Percentiles rank a stretch among this genome's conserved stretches.
phyloP scores from a whole-genome alignment of 2,888 invertebrate species.

The Pegoplata infirma region DNA sequence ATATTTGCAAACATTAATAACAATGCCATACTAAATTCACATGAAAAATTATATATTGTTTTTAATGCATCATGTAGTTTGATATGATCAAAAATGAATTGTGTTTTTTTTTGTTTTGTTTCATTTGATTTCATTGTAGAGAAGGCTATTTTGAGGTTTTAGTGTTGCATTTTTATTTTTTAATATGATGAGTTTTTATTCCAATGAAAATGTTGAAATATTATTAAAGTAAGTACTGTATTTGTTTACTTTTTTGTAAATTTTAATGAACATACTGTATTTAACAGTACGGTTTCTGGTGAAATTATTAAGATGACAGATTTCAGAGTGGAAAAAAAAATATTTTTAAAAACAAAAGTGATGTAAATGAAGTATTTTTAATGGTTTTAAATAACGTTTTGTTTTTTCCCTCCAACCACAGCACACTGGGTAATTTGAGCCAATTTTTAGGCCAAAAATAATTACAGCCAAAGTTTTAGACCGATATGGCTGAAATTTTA shows the following conservation, averaged over 20 bases:
- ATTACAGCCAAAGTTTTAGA: no score
- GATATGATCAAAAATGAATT: conserved; percentile 51
- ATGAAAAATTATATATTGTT: conserved; percentile 45
- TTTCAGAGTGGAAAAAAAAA: no score
- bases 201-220: conserved; percentile 53
- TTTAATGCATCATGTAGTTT: conserved; percentile 49
- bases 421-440: no score
- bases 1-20: conserved; percentile 19
- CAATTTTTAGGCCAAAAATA: no score
- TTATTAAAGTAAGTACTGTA: not conserved
- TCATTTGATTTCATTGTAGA: conserved; percentile 8
- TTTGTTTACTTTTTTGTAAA: not conserved
- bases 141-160: conserved; percentile 50
- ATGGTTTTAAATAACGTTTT: no score
- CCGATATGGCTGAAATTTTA: no score
- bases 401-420: no score
- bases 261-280: not conserved
- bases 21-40: conserved; percentile 51
- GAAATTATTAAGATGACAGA: not conserved
- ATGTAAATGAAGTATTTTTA: no score
- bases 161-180: conserved; percentile 24
- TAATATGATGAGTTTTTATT: conserved; percentile 49
- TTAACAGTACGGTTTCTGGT: not conserved
- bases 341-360: no score
- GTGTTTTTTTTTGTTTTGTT: not conserved